Evolutionary conservation across 1,140 invertebrate genomes (phyloP).

Genomic region (Dolichoris vasculosae): DNA sequence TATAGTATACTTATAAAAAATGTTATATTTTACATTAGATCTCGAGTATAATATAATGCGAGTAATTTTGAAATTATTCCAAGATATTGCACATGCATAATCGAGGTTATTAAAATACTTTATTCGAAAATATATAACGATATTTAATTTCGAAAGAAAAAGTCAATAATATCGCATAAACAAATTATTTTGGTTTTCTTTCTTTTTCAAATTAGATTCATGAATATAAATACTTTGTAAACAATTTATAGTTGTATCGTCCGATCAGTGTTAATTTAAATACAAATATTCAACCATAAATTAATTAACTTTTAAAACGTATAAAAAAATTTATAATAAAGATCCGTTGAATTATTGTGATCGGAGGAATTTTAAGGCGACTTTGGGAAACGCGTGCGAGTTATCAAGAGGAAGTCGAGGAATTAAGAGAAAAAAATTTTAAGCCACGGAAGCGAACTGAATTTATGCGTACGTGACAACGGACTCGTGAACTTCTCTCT

Average conservation of each 20-base stretch:
- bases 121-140: neutral
- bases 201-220: too few relatives aligned
- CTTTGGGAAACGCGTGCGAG: slow-evolving; percentile 16
- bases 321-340: neutral
- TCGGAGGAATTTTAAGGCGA: slow-evolving; percentile 12
- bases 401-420: neutral
- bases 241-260: too few relatives aligned
- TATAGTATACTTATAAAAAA: neutral
- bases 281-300: neutral
- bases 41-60: neutral
- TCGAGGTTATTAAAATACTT: neutral
- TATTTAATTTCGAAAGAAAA: neutral
- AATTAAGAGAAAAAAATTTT: neutral
- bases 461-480: slow-evolving; percentile 49
- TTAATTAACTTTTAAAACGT: neutral
- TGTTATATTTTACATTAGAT: neutral
- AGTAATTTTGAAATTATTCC: slow-evolving; percentile 3
- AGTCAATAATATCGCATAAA: neutral
- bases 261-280: neutral
- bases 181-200: too few relatives aligned
- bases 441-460: slow-evolving; percentile 23
- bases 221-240: too few relatives aligned
- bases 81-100: neutral
- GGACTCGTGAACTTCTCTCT: slow-evolving; percentile 41
- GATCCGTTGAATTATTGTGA: neutral